Evolutionary conservation across 2,113 vertebrate species (phyloP).

Genomic region (Heptranchias perlo): DNA sequence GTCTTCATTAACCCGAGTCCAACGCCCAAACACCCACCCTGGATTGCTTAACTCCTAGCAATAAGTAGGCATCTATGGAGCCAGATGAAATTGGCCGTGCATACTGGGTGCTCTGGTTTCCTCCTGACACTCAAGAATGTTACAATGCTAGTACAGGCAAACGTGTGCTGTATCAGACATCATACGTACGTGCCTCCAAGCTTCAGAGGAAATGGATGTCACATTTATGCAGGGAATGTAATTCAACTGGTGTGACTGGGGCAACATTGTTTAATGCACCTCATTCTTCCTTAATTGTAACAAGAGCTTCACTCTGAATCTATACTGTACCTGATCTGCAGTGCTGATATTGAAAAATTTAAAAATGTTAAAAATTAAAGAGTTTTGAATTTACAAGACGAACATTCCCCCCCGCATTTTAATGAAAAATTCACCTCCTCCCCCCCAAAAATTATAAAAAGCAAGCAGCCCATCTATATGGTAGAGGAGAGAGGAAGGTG

Average conservation of each 20-base stretch:
- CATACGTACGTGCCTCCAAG: not conserved
- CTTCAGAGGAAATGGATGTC: not conserved
- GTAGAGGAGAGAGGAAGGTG: not conserved
- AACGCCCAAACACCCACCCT: not conserved
- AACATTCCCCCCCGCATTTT: not conserved
- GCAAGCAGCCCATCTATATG: not conserved
- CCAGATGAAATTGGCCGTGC: not conserved
- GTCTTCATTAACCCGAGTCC: not conserved
- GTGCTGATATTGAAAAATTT: not conserved
- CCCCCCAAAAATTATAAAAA: not conserved
- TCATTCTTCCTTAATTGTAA: not conserved
- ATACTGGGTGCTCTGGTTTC: not conserved
- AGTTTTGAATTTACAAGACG: not conserved
- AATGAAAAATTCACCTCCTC: not conserved
- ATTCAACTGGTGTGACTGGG: not conserved
- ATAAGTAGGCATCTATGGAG: not conserved
- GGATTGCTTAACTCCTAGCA: not conserved
- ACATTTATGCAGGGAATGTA: not conserved
- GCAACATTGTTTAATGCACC: not conserved
- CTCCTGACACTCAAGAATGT: not conserved
- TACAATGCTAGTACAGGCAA: not conserved
- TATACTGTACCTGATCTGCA: not conserved
- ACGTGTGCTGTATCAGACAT: not conserved
- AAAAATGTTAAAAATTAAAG: not conserved
- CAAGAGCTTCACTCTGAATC: not conserved